Evolutionary conservation across 2,888 invertebrate genomes (phyloP).

Genomic region (Congeria kusceri): DNA sequence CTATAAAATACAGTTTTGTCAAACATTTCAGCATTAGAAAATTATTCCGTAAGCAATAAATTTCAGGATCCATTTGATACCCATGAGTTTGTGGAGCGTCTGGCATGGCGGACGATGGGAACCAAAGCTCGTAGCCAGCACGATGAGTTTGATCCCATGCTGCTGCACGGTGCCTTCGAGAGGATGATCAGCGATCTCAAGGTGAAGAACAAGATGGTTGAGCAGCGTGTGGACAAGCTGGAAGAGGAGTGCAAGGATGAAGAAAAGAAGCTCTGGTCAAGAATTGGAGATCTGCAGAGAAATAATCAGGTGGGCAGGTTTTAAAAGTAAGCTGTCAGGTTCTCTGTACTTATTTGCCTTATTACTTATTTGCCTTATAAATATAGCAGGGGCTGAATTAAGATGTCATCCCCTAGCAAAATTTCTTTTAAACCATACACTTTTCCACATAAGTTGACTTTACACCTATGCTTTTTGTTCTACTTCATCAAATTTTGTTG

Average conservation of each 20-base stretch:
- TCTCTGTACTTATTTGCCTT: too few relatives aligned
- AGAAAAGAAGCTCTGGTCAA: conserved; percentile 92
- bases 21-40: too few relatives aligned
- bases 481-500: too few relatives aligned
- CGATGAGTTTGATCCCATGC: conserved; percentile 93
- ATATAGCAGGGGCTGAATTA: too few relatives aligned
- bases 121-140: conserved; percentile 89
- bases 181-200: conserved; percentile 90
- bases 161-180: conserved; percentile 95
- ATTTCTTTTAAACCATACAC: too few relatives aligned
- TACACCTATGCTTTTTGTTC: too few relatives aligned
- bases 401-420: too few relatives aligned
- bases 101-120: conserved; percentile 96
- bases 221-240: conserved; percentile 85
- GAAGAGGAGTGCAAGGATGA: conserved; percentile 94
- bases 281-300: conserved; percentile 92
- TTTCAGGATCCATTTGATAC: conserved; percentile 98
- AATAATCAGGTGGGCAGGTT: conserved; percentile 89
- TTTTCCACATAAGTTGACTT: too few relatives aligned
- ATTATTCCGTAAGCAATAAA: too few relatives aligned
- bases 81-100: conserved; percentile 97
- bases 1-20: too few relatives aligned
- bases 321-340: too few relatives aligned
- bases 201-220: conserved; percentile 79
- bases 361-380: too few relatives aligned